Base-by-base conservation (phyloP, 2,888 invertebrate species). In the Xestia xanthographa region DNA sequence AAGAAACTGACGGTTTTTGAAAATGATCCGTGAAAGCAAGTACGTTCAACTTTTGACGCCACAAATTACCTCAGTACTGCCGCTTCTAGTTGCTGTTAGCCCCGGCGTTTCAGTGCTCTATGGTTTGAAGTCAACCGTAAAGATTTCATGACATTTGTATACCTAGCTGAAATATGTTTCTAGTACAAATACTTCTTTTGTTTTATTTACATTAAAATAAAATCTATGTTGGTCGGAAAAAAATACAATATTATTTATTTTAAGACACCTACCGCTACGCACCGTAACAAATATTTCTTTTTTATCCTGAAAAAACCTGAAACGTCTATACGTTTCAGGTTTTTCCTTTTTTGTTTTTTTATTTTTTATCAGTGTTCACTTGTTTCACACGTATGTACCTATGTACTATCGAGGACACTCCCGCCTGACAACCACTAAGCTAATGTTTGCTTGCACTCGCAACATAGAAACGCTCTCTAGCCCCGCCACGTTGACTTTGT, bases 41-140 rank as follows among this genome's bases (percentile, higher is more conserved):
- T 14, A 56, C 14, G 14, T 8, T 56, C 56, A 12, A 11, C n/a
- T 56, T 56, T 29, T 14, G 17, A 29, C 29, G 53, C n/a, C n/a
- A 53, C 53, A 8, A 11, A n/a, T 53, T 53, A n/a, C 11, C n/a
- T 53, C 1, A n/a, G 53, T 53, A 53, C 17, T 26, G 17, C 56
- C 26, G 29, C 56, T 17, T 58, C 29, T 58, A 58, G 14, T 17
- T 26, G 29, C 29, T 29, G 58, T 58, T 17, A 8, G 29, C 17
- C 17, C 29, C 26, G 29, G 2, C 17, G 58, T 56, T 5, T 56
- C 29, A 29, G 9, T 60, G 1, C 20, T 60, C 58, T 60, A 0
- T 60, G 29, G 43, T 68, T 60, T 58, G 14, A 66, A 67, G 22
- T 65, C 56, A 43, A 60, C 53, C 70, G 63, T 82, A 60, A 34